Evolutionary conservation across 2,797 vertebrate genomes (phyloP), one percentile per base, ranked within the genome.

Genomic region (Apogon talboti): DNA sequence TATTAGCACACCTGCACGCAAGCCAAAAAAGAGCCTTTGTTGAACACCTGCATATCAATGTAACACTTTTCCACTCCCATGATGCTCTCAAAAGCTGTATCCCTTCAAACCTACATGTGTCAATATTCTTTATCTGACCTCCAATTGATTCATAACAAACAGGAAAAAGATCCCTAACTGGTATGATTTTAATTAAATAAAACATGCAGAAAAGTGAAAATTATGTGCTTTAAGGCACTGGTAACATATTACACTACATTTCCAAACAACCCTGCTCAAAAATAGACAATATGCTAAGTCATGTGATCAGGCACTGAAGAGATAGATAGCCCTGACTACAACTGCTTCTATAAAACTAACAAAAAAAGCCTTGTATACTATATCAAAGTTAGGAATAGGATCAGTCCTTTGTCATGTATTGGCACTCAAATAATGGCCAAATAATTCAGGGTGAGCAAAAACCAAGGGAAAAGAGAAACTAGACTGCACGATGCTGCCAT

Each of bases 1-100:
- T 56, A 54, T 76, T 33, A 69, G 24, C 1, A 64, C 78, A 75
- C 76, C 78, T 87, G 80, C 71, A 75, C 41, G 3, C n/a, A 14
- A 14, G 45, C 41, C 18, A 51, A 71, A 64, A 64, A 62, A 65
- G 51, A 52, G 10, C 53, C 65, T 74, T 76, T 74, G 65, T 85
- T 58, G 3, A 76, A 80, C 79, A 81, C 52, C 57, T 82, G 68
- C 61, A 64, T 16, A 40, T 24, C 8, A 4, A 43, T 40, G 11
- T 13, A 38, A 33, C 38, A 37, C 37, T 66, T 14, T 55, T 43
- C 14, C 30, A 28, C 46, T 30, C 51, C 40, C 51, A 44, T 10
- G 3, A 11, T 16, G 50, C 43, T 64, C 42, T 50, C 12, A 19
- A 33, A 21, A 21, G 8, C 19, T 8, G 19, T 7, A 44, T 28